Evolutionary conservation across 2,888 invertebrate genomes (phyloP).

Genomic region (Camptogramma bilineatum): DNA sequence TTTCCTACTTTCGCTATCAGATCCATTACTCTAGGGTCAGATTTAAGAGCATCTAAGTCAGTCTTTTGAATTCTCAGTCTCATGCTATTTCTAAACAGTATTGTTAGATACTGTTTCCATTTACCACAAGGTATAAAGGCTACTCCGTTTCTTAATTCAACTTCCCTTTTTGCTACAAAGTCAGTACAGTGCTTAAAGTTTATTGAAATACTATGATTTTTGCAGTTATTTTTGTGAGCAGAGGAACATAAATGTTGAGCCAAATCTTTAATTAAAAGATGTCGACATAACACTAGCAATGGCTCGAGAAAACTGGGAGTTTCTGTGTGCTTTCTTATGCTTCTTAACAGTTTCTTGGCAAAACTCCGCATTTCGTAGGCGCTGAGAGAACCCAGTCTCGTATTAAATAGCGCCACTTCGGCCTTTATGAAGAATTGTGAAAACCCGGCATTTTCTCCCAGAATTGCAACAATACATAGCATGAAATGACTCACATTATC

Average conservation of each 20-base stretch:
- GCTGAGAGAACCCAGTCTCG: constrained; percentile 57
- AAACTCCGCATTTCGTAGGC: constrained; percentile 71
- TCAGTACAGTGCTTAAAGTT: constrained; percentile 84
- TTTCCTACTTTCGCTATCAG: constrained; percentile 59
- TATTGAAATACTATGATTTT: constrained; percentile 66
- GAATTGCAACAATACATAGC: constrained; percentile 73
- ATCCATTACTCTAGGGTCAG: constrained; percentile 69
- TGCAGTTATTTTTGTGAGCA: constrained; percentile 57
- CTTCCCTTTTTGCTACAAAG: constrained; percentile 81
- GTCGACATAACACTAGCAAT: constrained; percentile 62
- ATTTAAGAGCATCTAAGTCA: constrained; percentile 56
- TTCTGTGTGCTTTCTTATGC: constrained; percentile 57
- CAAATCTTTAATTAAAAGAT: constrained; percentile 66
- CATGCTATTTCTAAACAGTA: constrained; percentile 79
- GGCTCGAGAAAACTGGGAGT: constrained; percentile 53
- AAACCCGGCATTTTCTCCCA: constrained; percentile 63
- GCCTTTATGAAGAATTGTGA: constrained; percentile 63
- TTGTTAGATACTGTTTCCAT: constrained; percentile 81
- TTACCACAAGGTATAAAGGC: constrained; percentile 83
- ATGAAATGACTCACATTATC: constrained; percentile 87
- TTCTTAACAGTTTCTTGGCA: constrained; percentile 66
- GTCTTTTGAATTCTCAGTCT: constrained; percentile 60
- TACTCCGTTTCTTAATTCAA: constrained; percentile 80
- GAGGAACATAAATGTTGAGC: constrained; percentile 64
- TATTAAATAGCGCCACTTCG: constrained; percentile 67